Percentiles rank a stretch among this genome's conserved stretches.
These are phyloP conservation scores for Meloidogyne floridensis DNA, from an alignment of 1,140 invertebrate genomes.

Conservation along the genomic window DNA sequence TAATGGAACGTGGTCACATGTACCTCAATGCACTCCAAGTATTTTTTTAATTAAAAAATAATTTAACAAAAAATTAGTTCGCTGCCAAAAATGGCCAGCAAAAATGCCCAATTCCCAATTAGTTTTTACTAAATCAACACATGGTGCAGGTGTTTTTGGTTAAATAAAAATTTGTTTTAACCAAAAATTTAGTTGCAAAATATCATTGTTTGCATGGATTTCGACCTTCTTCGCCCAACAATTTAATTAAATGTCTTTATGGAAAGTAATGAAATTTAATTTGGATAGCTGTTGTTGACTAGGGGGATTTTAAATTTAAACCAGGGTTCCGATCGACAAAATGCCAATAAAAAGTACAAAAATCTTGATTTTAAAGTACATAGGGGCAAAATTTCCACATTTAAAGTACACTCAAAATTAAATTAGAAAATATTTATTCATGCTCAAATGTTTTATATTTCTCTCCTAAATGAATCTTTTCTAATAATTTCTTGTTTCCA, in stretches of 20 bases:
- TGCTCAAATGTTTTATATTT: too few relatives aligned
- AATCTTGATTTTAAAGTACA: too few relatives aligned
- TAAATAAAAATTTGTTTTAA: conserved; percentile 71
- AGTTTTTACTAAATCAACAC: conserved; percentile 90
- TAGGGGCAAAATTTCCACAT: too few relatives aligned
- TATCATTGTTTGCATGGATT: conserved; percentile 91
- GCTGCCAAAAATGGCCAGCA: conserved; percentile 85
- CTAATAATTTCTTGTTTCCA: too few relatives aligned
- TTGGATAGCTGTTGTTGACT: neutral
- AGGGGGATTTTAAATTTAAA: too few relatives aligned
- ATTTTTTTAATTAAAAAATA: conserved; percentile 26
- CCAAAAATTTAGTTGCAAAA: conserved; percentile 77
- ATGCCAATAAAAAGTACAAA: too few relatives aligned
- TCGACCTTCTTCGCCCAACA: conserved; percentile 74
- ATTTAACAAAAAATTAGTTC: conserved; percentile 67
- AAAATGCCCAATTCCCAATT: conserved; percentile 87
- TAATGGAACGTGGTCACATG: conserved; percentile 89
- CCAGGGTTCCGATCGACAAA: too few relatives aligned
- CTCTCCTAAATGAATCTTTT: too few relatives aligned
- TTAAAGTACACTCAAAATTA: too few relatives aligned
- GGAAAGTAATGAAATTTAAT: conserved; percentile 72
- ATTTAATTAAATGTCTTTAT: conserved; percentile 80
- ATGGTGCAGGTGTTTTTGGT: conserved; percentile 79
- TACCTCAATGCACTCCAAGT: conserved; percentile 84
- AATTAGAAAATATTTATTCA: too few relatives aligned